Evolutionary conservation across 2,888 invertebrate species (phyloP).

Genomic region (Acanthosepion lycidas): DNA sequence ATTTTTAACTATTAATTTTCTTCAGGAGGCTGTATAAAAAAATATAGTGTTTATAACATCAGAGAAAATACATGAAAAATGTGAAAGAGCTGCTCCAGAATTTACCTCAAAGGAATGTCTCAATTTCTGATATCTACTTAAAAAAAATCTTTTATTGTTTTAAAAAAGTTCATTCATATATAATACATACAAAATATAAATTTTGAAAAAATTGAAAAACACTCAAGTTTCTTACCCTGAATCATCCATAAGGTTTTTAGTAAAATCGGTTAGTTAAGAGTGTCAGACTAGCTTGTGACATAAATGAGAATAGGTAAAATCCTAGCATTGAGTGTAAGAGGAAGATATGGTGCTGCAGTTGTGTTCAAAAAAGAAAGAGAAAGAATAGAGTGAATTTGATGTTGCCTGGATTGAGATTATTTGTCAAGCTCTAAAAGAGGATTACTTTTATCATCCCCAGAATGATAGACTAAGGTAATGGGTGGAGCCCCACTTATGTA

Average conservation of each 20-base stretch:
- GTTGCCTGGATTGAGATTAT: conserved; percentile 16
- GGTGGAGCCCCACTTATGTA: not conserved
- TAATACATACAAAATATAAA: too few species aligned
- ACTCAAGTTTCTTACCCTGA: not conserved
- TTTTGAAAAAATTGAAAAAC: not conserved
- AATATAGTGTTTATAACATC: too few species aligned
- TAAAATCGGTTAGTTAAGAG: not conserved
- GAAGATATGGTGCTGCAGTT: not conserved
- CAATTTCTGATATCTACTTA: too few species aligned
- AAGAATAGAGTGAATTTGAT: not conserved
- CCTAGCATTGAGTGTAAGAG: not conserved
- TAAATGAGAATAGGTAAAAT: not conserved
- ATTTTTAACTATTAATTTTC: too few species aligned
- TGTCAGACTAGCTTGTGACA: not conserved
- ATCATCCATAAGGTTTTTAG: conserved; percentile 17
- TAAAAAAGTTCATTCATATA: too few species aligned
- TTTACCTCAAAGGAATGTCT: too few species aligned
- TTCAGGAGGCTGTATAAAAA: too few species aligned
- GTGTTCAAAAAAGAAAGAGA: not conserved
- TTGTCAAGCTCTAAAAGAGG: conserved; percentile 21
- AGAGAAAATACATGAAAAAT: too few species aligned
- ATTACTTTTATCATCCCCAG: not conserved
- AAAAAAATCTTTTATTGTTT: too few species aligned
- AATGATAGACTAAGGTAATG: not conserved
- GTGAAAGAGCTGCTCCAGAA: too few species aligned